Evolutionary conservation across 1,140 invertebrate genomes (phyloP).

Genomic region (Conopomorpha cramerella): DNA sequence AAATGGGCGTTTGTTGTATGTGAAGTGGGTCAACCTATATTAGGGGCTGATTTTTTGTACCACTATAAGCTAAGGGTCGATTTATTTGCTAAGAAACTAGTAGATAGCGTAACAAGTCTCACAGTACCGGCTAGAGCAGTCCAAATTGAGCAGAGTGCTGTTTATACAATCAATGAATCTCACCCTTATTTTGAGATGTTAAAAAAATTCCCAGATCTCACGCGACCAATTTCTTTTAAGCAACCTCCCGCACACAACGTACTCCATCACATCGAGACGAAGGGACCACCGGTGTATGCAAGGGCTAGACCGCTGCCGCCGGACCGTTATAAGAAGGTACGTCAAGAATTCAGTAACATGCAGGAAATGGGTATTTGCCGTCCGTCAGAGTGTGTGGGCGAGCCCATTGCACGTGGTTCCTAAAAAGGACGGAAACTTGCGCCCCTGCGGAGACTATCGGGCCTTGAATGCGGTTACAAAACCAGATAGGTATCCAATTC

Average conservation of each 20-base stretch:
- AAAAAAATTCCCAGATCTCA: not conserved
- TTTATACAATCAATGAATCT: not conserved
- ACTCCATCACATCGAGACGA: not conserved
- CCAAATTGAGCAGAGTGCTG: no score
- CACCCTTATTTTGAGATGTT: not conserved
- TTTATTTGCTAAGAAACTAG: not conserved
- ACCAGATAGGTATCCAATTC: conserved; percentile 19
- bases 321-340: not conserved
- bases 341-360: not conserved
- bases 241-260: not conserved
- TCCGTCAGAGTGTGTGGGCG: conserved; percentile 24
- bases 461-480: conserved; percentile 7
- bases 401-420: conserved; percentile 23
- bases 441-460: conserved; percentile 52
- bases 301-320: not conserved
- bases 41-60: conserved; percentile 1
- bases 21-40: not conserved
- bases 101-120: not conserved
- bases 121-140: not conserved
- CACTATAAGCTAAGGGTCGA: not conserved
- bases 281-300: conserved; percentile 1
- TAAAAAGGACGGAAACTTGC: conserved; percentile 8
- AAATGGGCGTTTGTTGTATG: not conserved
- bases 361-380: conserved; percentile 2
- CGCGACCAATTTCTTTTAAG: not conserved